Evolutionary conservation across 2,113 vertebrate genomes (phyloP).

Genomic region (Takifugu bimaculatus): DNA sequence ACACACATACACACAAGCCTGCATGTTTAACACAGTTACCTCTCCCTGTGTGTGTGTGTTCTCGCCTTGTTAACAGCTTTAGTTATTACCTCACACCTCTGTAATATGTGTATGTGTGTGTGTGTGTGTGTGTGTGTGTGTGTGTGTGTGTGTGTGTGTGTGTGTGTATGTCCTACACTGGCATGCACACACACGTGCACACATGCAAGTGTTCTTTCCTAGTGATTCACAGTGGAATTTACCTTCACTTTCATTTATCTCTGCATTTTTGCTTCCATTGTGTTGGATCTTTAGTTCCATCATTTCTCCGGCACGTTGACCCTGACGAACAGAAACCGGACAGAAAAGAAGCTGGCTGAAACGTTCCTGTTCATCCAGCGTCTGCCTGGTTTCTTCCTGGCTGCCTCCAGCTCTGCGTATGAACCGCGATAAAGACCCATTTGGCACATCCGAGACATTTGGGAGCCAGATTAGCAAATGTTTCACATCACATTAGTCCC

Average conservation of each 20-base stretch:
- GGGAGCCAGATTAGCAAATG: constrained; percentile 67
- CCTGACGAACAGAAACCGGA: neutral
- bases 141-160: neutral
- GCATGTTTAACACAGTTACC: constrained; percentile 3
- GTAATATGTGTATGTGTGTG: neutral
- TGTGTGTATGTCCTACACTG: neutral
- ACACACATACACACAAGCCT: neutral
- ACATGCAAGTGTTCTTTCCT: no score
- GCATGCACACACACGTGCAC: no score
- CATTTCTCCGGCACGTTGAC: no score
- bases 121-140: neutral
- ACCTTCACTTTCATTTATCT: no score
- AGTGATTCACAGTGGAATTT: no score
- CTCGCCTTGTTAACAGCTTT: constrained; percentile 21
- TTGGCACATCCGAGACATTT: constrained; percentile 53
- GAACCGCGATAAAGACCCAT: constrained; percentile 57
- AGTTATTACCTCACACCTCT: constrained; percentile 27
- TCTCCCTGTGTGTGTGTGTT: neutral
- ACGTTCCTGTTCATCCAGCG: constrained; percentile 15
- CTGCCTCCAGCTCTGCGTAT: constrained; percentile 39
- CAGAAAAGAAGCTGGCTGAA: constrained; percentile 7
- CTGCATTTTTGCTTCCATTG: neutral
- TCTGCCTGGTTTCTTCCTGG: constrained; percentile 26
- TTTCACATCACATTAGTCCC: constrained; percentile 66
- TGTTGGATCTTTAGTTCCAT: no score